Evolutionary conservation across 1,140 invertebrate species (phyloP).

Genomic region (Atta texana): DNA sequence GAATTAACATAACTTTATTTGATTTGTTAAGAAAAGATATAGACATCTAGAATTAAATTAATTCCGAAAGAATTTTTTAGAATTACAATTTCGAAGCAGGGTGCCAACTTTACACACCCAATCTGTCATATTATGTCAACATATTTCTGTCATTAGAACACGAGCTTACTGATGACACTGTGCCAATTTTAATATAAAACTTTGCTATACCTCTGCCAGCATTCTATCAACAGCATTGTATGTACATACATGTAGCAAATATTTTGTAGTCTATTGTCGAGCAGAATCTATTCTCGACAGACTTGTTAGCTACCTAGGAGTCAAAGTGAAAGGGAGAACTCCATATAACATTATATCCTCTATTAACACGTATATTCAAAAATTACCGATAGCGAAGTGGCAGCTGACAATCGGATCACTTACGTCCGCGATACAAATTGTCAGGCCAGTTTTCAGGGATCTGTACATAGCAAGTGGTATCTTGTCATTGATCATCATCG

Average conservation of each 20-base stretch:
- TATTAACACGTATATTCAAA: background rate
- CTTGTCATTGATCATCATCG: constrained; percentile 89
- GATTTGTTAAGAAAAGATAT: background rate
- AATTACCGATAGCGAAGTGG: constrained; percentile 94
- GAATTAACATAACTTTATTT: background rate
- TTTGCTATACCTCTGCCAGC: background rate
- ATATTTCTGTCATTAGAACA: background rate
- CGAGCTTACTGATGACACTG: background rate
- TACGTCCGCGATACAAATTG: constrained; percentile 93
- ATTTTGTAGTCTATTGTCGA: too few relatives aligned
- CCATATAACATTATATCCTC: background rate
- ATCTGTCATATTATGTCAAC: background rate
- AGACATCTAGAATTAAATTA: background rate
- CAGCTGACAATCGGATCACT: constrained; percentile 95
- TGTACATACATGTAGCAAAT: too few relatives aligned
- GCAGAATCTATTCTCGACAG: too few relatives aligned
- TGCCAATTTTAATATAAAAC: background rate
- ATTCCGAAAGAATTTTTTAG: background rate
- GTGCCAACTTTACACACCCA: too few relatives aligned
- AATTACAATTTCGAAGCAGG: background rate
- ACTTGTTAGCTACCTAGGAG: too few relatives aligned
- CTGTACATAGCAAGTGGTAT: constrained; percentile 94
- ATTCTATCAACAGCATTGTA: background rate
- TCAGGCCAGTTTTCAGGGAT: constrained; percentile 92
- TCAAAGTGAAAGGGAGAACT: too few relatives aligned